These are phyloP conservation scores for Plebejus anna DNA, from an alignment of 2,888 invertebrate genomes.

Conservation along the genomic window DNA sequence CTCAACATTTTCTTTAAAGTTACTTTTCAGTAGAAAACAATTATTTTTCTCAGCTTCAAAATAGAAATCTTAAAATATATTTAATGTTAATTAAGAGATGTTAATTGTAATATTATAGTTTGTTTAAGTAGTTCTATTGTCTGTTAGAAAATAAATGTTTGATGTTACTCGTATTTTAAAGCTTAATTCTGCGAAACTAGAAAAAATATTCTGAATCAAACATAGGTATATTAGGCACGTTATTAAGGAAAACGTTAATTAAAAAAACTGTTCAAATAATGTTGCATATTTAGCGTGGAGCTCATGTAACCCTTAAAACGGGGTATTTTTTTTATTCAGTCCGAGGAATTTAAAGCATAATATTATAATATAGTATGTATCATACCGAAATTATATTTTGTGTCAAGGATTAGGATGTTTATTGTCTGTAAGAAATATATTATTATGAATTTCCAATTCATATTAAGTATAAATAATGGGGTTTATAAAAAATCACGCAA, in stretches of 20 bases:
- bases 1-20: slow-evolving; percentile 21
- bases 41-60: slow-evolving; percentile 8
- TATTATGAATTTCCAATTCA: background rate
- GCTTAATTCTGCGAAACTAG: slow-evolving; percentile 43
- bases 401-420: background rate
- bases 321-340: background rate
- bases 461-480: background rate
- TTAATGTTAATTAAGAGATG: slow-evolving; percentile 26
- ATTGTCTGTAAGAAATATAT: background rate
- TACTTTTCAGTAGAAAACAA: slow-evolving; percentile 1
- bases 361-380: background rate
- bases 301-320: background rate
- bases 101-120: slow-evolving; percentile 27
- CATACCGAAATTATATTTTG: background rate
- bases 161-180: slow-evolving; percentile 54
- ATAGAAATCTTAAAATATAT: slow-evolving; percentile 18
- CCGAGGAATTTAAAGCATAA: too few species aligned
- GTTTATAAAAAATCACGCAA: background rate
- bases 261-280: background rate
- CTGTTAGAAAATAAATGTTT: slow-evolving; percentile 59
- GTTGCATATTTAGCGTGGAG: too few species aligned
- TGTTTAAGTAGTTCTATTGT: slow-evolving; percentile 38
- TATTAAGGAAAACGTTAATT: background rate
- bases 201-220: slow-evolving; percentile 9
- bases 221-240: background rate